Percentiles rank a stretch among this genome's conserved stretches.
Evolutionary conservation across 2,797 vertebrate species (phyloP).

Genomic region (Paratrypauchen microcephalus): DNA sequence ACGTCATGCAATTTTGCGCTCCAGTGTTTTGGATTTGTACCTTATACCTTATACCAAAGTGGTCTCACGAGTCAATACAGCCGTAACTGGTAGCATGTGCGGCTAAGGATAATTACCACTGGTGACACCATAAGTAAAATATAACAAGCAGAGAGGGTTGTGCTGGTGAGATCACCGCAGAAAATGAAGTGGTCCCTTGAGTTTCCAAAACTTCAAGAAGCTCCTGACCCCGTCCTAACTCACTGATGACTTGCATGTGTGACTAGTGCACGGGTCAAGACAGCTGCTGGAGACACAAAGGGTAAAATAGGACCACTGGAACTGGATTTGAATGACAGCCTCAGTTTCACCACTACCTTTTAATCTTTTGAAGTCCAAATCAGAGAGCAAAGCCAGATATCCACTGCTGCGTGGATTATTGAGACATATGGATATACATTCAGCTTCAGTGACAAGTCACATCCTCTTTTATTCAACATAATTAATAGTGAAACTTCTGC

Average conservation of each 20-base stretch:
- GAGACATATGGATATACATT: conserved; percentile 58
- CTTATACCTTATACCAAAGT: conserved; percentile 40
- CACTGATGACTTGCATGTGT: conserved; percentile 84
- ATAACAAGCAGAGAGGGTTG: conserved; percentile 76
- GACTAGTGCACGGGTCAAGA: conserved; percentile 70
- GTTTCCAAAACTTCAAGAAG: conserved; percentile 80
- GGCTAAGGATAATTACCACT: conserved; percentile 75
- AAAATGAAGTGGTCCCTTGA: conserved; percentile 77
- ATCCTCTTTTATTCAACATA: conserved; percentile 43
- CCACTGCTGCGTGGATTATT: conserved; percentile 37
- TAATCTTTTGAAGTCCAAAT: conserved; percentile 55
- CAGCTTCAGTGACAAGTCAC: conserved; percentile 19
- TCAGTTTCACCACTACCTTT: conserved; percentile 40
- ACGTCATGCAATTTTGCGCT: conserved; percentile 65
- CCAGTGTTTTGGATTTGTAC: conserved; percentile 63
- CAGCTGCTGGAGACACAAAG: conserved; percentile 74
- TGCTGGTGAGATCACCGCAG: conserved; percentile 77
- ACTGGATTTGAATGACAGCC: conserved; percentile 57
- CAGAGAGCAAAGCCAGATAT: conserved; percentile 41
- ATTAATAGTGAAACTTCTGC: conserved; percentile 47
- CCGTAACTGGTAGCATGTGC: conserved; percentile 79
- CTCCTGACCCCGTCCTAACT: conserved; percentile 78
- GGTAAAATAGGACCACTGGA: conserved; percentile 50
- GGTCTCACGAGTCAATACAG: conserved; percentile 52
- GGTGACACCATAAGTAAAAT: conserved; percentile 80